phyloP scores from a whole-genome alignment of 2,113 vertebrate species.

The Fregata magnificens region DNA sequence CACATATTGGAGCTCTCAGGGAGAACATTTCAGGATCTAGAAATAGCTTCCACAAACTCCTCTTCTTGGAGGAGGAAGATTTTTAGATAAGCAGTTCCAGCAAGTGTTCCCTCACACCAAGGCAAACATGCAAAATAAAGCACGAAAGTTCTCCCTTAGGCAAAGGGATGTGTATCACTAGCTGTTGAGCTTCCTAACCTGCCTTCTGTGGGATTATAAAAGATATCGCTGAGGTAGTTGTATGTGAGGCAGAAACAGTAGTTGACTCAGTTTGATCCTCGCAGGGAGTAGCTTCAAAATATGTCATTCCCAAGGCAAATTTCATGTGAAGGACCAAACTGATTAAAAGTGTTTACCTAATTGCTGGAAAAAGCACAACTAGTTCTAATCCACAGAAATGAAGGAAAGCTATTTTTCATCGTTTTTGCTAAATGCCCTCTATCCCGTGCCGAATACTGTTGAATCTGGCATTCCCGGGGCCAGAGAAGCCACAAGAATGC shows the following conservation, averaged over 20 bases:
- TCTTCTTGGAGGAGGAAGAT: neutral
- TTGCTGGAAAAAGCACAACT: neutral
- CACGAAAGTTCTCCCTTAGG: neutral
- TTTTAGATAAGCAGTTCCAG: neutral
- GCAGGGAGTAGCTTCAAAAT: neutral
- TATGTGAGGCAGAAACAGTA: neutral
- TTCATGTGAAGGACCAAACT: neutral
- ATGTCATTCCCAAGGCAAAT: neutral
- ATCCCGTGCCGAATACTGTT: neutral
- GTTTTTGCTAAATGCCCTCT: neutral
- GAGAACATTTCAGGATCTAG: neutral
- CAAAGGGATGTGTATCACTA: neutral
- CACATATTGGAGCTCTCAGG: neutral
- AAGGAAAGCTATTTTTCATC: neutral
- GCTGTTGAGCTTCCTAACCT: neutral
- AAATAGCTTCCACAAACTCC: neutral
- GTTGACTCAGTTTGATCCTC: neutral
- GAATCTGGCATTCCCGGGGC: neutral
- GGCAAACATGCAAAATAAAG: neutral
- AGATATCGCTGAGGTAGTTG: neutral
- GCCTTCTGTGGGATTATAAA: neutral
- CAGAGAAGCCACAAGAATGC: neutral
- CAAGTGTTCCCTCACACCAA: neutral
- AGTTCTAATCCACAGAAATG: neutral
- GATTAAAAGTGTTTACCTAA: neutral